Evolutionary conservation across 2,888 invertebrate genomes (phyloP).

Genomic region (Tetropium fuscum): DNA sequence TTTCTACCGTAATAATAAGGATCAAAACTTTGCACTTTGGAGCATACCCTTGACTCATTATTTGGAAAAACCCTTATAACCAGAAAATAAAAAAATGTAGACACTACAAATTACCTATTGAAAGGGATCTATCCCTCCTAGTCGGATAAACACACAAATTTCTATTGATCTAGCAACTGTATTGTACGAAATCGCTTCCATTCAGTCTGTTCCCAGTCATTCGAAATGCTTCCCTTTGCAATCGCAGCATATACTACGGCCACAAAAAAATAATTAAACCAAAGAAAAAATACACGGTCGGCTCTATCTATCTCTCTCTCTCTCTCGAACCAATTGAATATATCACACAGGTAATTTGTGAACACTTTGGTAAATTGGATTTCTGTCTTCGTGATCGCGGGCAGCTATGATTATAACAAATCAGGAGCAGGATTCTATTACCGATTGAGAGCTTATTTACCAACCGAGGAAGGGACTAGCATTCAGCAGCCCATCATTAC

Average conservation of each 20-base stretch:
- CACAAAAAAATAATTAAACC: slow-evolving; percentile 6
- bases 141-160: no score
- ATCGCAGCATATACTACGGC: slow-evolving; percentile 6
- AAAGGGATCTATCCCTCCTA: no score
- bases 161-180: background rate
- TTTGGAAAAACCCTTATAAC: no score
- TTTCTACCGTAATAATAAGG: no score
- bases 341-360: slow-evolving; percentile 54
- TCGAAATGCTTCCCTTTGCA: background rate
- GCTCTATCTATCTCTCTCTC: no score
- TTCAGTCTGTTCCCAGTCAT: background rate
- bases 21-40: no score
- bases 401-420: slow-evolving; percentile 49
- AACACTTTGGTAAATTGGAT: slow-evolving; percentile 57
- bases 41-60: no score
- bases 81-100: no score
- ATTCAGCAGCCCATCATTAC: slow-evolving; percentile 45
- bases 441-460: slow-evolving; percentile 47
- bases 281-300: background rate
- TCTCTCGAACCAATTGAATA: slow-evolving; percentile 45
- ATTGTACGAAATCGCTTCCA: background rate
- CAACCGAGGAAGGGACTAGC: slow-evolving; percentile 26
- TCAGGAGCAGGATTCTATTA: slow-evolving; percentile 48
- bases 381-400: slow-evolving; percentile 48
- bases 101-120: no score